Evolutionary conservation across 1,140 invertebrate species (phyloP).

Genomic region (Macrosteles quadrilineatus): DNA sequence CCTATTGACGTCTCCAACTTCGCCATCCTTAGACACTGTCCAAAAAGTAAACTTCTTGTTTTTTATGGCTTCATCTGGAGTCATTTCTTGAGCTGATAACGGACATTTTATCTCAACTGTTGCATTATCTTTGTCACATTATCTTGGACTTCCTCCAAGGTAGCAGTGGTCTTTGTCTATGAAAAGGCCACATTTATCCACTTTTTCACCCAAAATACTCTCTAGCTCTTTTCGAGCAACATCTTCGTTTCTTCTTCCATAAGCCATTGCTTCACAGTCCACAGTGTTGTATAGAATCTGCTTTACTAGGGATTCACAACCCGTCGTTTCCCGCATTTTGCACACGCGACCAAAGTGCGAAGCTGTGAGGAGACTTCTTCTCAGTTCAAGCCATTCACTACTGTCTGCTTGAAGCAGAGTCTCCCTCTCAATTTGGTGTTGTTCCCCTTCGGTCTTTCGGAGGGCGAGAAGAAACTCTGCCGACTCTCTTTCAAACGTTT

Average conservation of each 20-base stretch:
- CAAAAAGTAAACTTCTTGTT: not conserved
- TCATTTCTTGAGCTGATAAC: not conserved
- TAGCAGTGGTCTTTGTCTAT: no score
- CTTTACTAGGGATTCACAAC: slow-evolving; percentile 38
- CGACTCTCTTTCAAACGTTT: not conserved
- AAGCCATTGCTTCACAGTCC: not conserved
- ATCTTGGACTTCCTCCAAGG: no score
- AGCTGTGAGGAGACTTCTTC: slow-evolving; percentile 45
- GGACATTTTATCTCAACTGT: no score
- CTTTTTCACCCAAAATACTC: not conserved
- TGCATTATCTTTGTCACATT: not conserved
- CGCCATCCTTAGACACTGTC: not conserved
- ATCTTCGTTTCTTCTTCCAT: not conserved
- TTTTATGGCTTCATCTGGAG: not conserved
- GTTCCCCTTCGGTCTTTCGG: slow-evolving; percentile 32
- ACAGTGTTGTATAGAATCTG: slow-evolving; percentile 38
- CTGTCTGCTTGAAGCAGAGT: slow-evolving; percentile 42
- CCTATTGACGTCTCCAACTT: slow-evolving; percentile 2
- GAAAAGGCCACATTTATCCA: no score
- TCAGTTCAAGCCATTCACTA: slow-evolving; percentile 44
- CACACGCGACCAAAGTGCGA: slow-evolving; percentile 48
- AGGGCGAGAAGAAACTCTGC: slow-evolving; percentile 29
- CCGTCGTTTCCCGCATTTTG: slow-evolving; percentile 40
- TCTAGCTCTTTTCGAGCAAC: not conserved
- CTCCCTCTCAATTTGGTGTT: slow-evolving; percentile 38